These are phyloP conservation scores for Clivina fossor DNA, from an alignment of 2,888 invertebrate genomes.

Conservation along the genomic window DNA sequence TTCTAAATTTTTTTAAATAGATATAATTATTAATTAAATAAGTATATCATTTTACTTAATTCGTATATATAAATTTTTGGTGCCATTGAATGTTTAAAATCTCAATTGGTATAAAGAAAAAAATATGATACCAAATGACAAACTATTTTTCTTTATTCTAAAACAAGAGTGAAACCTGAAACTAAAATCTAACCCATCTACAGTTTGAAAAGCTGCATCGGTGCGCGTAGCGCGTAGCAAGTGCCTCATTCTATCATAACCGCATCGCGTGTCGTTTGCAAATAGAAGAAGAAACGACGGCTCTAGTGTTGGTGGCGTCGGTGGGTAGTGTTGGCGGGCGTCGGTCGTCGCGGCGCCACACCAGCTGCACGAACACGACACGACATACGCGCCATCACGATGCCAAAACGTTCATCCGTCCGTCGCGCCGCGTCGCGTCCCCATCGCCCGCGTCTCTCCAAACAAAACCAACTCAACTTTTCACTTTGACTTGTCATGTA, in stretches of 20 bases:
- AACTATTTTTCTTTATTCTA: too few species aligned
- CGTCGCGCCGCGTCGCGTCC: background rate
- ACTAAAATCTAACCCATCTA: background rate
- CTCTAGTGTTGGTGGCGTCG: too few species aligned
- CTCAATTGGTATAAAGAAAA: too few species aligned
- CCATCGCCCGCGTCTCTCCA: background rate
- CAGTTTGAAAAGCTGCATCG: background rate
- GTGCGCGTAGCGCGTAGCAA: background rate
- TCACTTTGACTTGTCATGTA: background rate
- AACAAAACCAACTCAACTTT: background rate
- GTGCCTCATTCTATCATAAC: constrained; percentile 13
- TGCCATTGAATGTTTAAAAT: background rate
- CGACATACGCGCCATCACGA: too few species aligned
- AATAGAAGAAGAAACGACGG: constrained; percentile 26
- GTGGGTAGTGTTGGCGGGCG: too few species aligned
- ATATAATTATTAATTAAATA: too few species aligned
- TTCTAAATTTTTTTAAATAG: too few species aligned
- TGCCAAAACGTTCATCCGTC: constrained; percentile 10
- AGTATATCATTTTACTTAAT: too few species aligned
- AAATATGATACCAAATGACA: too few species aligned
- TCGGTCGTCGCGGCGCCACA: constrained; percentile 29
- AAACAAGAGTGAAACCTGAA: background rate
- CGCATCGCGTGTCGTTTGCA: constrained; percentile 16
- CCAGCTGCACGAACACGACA: too few species aligned
- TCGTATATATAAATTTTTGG: too few species aligned